Evolutionary conservation across 2,797 vertebrate genomes (phyloP).

Genomic region (Squalus acanthias): DNA sequence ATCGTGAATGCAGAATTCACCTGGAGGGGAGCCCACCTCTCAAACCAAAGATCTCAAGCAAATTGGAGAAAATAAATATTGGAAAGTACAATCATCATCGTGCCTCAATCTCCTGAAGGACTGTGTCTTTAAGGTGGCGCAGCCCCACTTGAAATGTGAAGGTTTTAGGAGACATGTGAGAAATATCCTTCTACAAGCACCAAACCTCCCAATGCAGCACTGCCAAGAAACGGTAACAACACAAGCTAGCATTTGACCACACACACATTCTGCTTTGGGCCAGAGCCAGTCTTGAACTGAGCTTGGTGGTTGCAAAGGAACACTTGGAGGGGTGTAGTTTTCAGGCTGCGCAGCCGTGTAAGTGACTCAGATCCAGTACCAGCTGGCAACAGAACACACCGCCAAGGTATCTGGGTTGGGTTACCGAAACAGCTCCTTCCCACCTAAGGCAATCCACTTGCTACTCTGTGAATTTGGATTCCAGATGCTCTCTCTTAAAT

Average conservation of each 20-base stretch:
- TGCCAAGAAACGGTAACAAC: slow-evolving; percentile 25
- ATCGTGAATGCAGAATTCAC: not conserved
- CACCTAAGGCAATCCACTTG: not conserved
- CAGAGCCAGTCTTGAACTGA: not conserved
- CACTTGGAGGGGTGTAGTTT: not conserved
- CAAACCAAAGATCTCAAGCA: not conserved
- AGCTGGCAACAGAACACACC: not conserved
- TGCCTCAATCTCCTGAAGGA: not conserved
- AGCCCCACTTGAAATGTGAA: not conserved
- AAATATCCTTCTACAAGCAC: not conserved
- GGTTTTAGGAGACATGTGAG: not conserved
- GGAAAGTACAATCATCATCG: not conserved
- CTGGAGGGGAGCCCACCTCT: not conserved
- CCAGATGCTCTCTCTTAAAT: not conserved
- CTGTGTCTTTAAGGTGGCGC: not conserved
- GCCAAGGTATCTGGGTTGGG: not conserved
- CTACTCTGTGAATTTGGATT: not conserved
- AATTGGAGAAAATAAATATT: not conserved
- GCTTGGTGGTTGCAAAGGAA: not conserved
- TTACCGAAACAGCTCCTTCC: not conserved
- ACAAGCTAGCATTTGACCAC: not conserved
- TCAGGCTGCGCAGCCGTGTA: not conserved
- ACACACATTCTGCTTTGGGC: slow-evolving; percentile 1
- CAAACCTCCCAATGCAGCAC: not conserved
- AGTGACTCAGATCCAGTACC: not conserved